Conservation (phyloP, 2,797 vertebrate genomes). For the Loris lydekkerianus region DNA sequence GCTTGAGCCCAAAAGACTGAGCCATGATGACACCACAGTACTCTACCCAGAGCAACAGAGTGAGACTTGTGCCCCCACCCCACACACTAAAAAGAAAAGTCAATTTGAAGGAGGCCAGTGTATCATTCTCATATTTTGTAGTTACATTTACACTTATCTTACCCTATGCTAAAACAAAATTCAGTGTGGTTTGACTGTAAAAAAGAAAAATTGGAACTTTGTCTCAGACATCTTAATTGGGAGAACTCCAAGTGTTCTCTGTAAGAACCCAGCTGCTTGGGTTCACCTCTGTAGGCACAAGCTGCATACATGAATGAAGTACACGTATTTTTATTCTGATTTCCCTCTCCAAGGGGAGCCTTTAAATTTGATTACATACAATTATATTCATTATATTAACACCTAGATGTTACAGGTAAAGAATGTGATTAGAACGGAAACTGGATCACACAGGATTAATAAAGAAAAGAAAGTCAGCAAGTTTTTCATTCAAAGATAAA, state of each 20-base stretch:
- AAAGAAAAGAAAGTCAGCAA: neutral
- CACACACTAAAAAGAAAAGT: no score
- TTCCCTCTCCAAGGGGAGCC: neutral
- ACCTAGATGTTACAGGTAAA: neutral
- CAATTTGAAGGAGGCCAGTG: neutral
- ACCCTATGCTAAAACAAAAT: neutral
- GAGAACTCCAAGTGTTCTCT: neutral
- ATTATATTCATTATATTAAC: constrained; percentile 7
- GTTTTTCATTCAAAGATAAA: neutral
- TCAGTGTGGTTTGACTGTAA: neutral
- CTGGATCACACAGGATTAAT: neutral
- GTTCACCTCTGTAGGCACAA: neutral
- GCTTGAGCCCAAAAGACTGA: no score
- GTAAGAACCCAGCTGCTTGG: neutral
- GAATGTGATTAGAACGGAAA: neutral
- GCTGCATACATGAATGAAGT: neutral
- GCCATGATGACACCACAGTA: no score
- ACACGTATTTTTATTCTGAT: constrained; percentile 28
- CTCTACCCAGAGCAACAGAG: no score
- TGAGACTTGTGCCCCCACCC: no score
- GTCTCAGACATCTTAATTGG: neutral
- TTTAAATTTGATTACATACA: neutral
- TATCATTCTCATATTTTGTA: neutral
- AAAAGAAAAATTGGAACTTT: neutral
- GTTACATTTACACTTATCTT: neutral